These are phyloP conservation scores for Poecilia wingei DNA, from an alignment of 2,797 vertebrate genomes.

Conservation along the genomic window DNA sequence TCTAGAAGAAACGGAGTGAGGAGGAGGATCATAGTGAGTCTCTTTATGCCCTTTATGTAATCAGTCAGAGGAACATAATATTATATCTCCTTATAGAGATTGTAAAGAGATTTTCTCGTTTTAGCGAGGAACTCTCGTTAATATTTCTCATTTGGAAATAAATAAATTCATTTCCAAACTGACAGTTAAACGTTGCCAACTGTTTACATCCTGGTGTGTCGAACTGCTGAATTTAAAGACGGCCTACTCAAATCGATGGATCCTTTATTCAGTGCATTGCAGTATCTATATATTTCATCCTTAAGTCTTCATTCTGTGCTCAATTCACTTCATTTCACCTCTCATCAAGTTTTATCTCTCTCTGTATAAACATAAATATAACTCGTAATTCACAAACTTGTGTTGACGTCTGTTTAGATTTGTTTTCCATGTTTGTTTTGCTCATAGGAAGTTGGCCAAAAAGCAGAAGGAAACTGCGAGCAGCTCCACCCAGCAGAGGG, in stretches of 20 bases:
- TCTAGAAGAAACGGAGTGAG: no score
- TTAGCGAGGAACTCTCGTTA: no score
- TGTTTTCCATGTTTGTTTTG: conserved; percentile 7
- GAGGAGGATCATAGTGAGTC: no score
- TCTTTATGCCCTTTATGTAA: no score
- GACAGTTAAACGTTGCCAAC: no score
- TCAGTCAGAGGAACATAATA: no score
- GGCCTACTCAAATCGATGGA: not conserved
- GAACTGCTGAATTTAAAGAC: not conserved
- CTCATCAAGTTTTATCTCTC: not conserved
- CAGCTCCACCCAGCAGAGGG: conserved; percentile 90
- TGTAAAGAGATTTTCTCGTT: no score
- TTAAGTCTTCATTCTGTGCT: not conserved
- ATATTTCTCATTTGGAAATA: no score
- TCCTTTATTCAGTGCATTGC: not conserved
- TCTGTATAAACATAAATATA: not conserved
- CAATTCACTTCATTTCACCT: not conserved
- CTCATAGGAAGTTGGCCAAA: conserved; percentile 93
- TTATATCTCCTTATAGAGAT: no score
- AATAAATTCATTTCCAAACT: no score
- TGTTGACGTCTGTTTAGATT: not conserved
- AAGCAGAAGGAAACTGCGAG: conserved; percentile 98
- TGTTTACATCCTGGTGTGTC: not conserved
- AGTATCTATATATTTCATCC: not conserved
- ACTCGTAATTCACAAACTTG: not conserved